Base-by-base conservation (phyloP, 2,888 invertebrate genomes). In the Melitaea athalia region DNA sequence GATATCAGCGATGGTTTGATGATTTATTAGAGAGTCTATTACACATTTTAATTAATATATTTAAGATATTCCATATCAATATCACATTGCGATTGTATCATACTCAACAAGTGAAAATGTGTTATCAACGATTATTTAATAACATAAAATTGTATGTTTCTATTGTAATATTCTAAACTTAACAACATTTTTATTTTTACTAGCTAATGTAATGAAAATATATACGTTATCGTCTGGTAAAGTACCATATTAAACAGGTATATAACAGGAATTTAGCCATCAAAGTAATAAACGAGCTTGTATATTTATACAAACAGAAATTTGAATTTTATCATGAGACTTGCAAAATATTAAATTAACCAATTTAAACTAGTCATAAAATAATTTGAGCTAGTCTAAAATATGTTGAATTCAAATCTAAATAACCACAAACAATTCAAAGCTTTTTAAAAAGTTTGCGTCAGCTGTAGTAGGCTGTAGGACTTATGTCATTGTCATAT, bases 1-100 rank as follows among this genome's bases (percentile, higher is more conserved):
- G 59, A 42, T 80, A 81, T 79, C 81, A 81, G 79, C 80, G 69
- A 64, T 64, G 24, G 59, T 67, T 66, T 57, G n/a, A 66, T 53
- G 15, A 45, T 64, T 52, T 52, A 60, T 60, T 60, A 52, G 60
- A 60, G 33, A 57, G 57, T 33, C 14, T 33, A 55, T 33, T 55
- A 43, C 5, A 43, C 15, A 59, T 5, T 43, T 43, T 59, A 24
- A 43, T 59, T 17, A 17, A 43, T 24, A 60, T 60, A 45, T 47
- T 45, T 47, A 60, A 60, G 31, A 11, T 17, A 60, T 60, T 47
- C 24, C 7, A 17, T 47, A 14, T 15, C 17, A 14, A 59, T 43
- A 42, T 47, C 45, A 47, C 47, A 31, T 31, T 47, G 24, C 1
- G 12, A 60, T 60, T n/a, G 17, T 24, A 43, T 43, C 17, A 60